Base-by-base conservation (phyloP, 92 coral and sea anemone genomes). In the Isaurus tuberculatus region DNA sequence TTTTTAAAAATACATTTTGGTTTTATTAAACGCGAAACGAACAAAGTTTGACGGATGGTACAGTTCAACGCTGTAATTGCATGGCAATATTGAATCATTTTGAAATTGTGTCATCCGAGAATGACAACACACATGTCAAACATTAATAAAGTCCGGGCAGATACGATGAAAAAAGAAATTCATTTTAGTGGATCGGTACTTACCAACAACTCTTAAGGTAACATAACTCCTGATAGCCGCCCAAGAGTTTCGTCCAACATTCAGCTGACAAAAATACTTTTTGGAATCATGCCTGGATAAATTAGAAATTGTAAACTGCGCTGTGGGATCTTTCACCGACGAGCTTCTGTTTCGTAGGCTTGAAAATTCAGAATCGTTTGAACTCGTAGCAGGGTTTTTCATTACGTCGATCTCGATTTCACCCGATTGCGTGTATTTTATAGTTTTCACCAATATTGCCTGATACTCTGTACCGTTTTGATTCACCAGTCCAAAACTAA, bases 331-430 rank as follows among this genome's bases (percentile, higher is more conserved):
- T 11, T 27, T 77, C 32, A 31, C 70, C 33, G 82, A 22, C 25
- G 82, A 77, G 34, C 31, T 77, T 31, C 82, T 77, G 67, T 33
- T 14, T 60, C 82, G 82, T 13, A 57, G 64, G 36, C 67, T 75
- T 33, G 81, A 75, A 61, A 75, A 75, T 30, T 55, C 81, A 53
- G 49, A 32, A 42, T 60, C 67, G 27, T 77, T 33, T 27, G 70
- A 77, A 2, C 46, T 40, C 46, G 46, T 2, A 58, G 51, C 82
- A 22, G 82, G 69, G 29, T 77, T 77, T n/a, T 77, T 60, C n/a
- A 77, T 33, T 57, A 77, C 34, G 3, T 5, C 23, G 8, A 57
- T 30, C 23, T 30, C 20, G 4, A 26, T 11, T 77, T 58, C 31
- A 60, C 81, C 68, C 51, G 8, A 22, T 3, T 33, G 69, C 23